Percentiles rank a stretch among this genome's conserved stretches.
Conservation (phyloP, 1,140 invertebrate genomes). For the Ladona fulva region DNA sequence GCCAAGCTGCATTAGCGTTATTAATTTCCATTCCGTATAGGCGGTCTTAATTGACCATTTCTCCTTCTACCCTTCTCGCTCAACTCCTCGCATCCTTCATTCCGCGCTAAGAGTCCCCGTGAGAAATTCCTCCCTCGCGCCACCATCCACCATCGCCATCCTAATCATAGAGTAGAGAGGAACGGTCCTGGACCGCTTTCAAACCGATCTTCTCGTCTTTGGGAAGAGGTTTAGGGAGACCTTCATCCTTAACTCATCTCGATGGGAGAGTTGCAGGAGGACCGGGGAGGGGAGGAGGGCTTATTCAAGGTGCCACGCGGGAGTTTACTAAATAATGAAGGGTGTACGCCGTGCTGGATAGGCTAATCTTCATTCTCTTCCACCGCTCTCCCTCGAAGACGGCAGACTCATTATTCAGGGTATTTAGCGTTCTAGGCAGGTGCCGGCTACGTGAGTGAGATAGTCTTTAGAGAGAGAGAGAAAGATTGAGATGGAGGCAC, state of each 20-base stretch:
- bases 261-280: too few species aligned
- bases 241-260: background rate
- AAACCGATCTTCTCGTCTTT: slow-evolving; percentile 1
- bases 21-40: too few species aligned
- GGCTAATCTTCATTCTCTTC: background rate
- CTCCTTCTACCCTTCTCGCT: too few species aligned
- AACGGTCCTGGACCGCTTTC: background rate
- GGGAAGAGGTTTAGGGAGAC: background rate
- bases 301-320: background rate
- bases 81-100: too few species aligned
- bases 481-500: too few species aligned
- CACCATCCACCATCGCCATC: too few species aligned
- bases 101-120: too few species aligned
- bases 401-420: background rate
- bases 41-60: too few species aligned
- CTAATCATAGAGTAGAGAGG: background rate
- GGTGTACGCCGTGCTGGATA: background rate
- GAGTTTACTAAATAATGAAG: slow-evolving; percentile 10
- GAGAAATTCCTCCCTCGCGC: too few species aligned
- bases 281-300: background rate
- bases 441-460: background rate
- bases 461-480: too few species aligned
- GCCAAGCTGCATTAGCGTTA: too few species aligned
- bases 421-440: background rate
- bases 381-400: background rate